These are phyloP conservation scores for Scomber japonicus DNA, from an alignment of 2,113 vertebrate species.

Conservation along the genomic window DNA sequence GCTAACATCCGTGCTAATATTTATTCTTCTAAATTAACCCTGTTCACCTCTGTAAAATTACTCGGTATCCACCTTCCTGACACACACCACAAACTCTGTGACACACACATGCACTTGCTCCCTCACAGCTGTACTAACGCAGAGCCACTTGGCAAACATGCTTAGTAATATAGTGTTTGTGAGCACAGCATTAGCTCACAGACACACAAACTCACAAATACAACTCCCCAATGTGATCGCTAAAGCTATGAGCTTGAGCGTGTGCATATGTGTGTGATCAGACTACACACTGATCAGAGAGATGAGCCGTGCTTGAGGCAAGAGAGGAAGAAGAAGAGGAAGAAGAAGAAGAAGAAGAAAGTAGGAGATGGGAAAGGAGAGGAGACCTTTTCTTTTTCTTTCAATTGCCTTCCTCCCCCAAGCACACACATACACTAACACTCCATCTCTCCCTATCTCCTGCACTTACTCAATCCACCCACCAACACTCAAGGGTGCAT, in stretches of 20 bases:
- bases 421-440: conserved; percentile 16
- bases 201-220: neutral
- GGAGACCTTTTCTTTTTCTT: conserved; percentile 35
- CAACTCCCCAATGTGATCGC: conserved; percentile 29
- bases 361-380: neutral
- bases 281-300: conserved; percentile 43
- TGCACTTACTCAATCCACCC: conserved; percentile 57
- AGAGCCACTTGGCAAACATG: conserved; percentile 55
- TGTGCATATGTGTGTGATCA: conserved; percentile 13
- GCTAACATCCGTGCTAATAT: conserved; percentile 12
- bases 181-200: conserved; percentile 36
- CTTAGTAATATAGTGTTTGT: conserved; percentile 34
- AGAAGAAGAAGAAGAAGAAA: neutral
- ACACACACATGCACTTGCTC: conserved; percentile 5
- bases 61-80: conserved; percentile 16
- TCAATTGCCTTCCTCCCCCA: conserved; percentile 32
- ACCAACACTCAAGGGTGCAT: conserved; percentile 68
- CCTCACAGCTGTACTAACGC: neutral
- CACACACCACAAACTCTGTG: conserved; percentile 15
- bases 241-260: conserved; percentile 35
- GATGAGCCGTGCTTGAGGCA: conserved; percentile 29
- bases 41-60: conserved; percentile 10
- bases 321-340: neutral
- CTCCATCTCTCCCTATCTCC: conserved; percentile 35
- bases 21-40: conserved; percentile 24